A percentile compares a stretch with the other conserved stretches of the same genome.
These are phyloP conservation scores for Zootermopsis nevadensis DNA, from an alignment of 2,888 invertebrate species.

Conservation along the genomic window DNA sequence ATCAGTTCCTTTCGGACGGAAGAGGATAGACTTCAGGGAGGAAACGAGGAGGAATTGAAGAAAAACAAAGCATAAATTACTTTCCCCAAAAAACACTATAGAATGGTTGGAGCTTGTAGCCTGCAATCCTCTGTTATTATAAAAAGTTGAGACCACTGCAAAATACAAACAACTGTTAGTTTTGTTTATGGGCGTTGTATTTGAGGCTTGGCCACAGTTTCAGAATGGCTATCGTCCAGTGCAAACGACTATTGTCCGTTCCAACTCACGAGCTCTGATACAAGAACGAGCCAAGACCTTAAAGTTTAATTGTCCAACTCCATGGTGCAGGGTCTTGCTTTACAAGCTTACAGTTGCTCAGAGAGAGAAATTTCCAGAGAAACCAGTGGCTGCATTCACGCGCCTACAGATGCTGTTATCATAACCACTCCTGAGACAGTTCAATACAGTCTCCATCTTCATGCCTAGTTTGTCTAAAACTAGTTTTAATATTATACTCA, in stretches of 20 bases:
- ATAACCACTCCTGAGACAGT: too few species aligned
- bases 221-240: background rate
- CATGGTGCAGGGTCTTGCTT: too few species aligned
- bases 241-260: background rate
- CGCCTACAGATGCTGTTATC: too few species aligned
- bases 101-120: background rate
- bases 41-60: background rate
- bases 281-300: background rate
- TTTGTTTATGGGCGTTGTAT: background rate
- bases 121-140: too few species aligned
- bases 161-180: background rate
- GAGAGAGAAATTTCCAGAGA: too few species aligned
- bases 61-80: slow-evolving; percentile 10
- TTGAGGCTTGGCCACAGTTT: background rate
- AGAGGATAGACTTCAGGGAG: background rate
- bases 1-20: background rate
- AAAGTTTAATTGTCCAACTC: background rate
- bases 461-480: too few species aligned
- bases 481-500: too few species aligned
- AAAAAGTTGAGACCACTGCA: background rate
- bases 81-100: background rate
- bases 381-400: too few species aligned
- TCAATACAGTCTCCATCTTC: too few species aligned
- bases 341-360: too few species aligned
- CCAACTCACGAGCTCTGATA: background rate